Evolutionary conservation across 2,113 vertebrate genomes (phyloP).

Genomic region (Pholis gunnellus): DNA sequence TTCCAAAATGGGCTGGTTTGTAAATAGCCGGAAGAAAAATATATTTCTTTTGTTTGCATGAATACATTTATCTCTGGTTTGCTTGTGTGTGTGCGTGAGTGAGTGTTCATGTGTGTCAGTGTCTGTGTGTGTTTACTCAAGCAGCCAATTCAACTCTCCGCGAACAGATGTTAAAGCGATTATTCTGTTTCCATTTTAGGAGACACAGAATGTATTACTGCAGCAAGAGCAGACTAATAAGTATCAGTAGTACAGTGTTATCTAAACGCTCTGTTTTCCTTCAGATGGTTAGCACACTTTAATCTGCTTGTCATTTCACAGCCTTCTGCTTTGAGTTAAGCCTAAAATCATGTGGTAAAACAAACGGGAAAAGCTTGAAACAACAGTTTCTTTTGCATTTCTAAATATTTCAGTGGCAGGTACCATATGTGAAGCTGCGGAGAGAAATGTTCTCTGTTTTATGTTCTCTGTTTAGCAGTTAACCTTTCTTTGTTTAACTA

Average conservation of each 20-base stretch:
- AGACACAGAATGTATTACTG: slow-evolving; percentile 48
- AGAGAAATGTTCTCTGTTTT: slow-evolving; percentile 16
- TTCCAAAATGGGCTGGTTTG: slow-evolving; percentile 58
- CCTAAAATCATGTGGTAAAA: slow-evolving; percentile 35
- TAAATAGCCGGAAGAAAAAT: slow-evolving; percentile 72
- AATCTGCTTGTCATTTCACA: slow-evolving; percentile 58
- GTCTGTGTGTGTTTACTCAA: slow-evolving; percentile 60
- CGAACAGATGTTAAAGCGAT: slow-evolving; percentile 63
- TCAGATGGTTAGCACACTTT: slow-evolving; percentile 50
- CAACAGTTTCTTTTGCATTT: slow-evolving; percentile 10
- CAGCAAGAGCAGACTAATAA: slow-evolving; percentile 33
- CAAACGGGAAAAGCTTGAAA: slow-evolving; percentile 42
- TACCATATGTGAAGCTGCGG: background rate
- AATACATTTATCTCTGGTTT: slow-evolving; percentile 55
- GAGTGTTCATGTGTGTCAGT: slow-evolving; percentile 56
- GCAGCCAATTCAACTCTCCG: slow-evolving; percentile 54
- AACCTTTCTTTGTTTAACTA: slow-evolving; percentile 16
- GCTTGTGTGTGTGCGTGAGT: slow-evolving; percentile 32
- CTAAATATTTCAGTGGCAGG: slow-evolving; percentile 24
- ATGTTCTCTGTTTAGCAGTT: slow-evolving; percentile 19
- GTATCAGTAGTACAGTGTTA: slow-evolving; percentile 32
- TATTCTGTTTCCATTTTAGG: slow-evolving; percentile 60
- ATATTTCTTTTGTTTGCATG: slow-evolving; percentile 64
- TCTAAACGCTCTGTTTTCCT: slow-evolving; percentile 63
- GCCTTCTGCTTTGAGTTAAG: slow-evolving; percentile 43